Percentiles rank a stretch among this genome's conserved stretches.
Evolutionary conservation across 1,140 invertebrate species (phyloP).

Genomic region (Cydia splendana): DNA sequence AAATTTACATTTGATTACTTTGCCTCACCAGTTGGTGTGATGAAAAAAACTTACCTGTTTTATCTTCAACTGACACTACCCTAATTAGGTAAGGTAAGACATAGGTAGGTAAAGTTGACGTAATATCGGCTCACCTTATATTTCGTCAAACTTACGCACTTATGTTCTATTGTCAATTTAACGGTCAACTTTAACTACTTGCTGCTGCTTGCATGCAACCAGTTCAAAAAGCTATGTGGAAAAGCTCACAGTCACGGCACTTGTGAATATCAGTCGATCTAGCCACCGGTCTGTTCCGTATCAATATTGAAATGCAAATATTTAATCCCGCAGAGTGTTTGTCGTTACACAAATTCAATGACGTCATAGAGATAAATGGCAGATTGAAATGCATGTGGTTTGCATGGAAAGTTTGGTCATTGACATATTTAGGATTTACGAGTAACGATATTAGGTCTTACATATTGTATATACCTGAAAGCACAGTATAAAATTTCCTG

Average conservation of each 20-base stretch:
- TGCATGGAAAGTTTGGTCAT: background rate
- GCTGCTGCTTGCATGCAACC: background rate
- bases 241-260: background rate
- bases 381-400: slow-evolving; percentile 26
- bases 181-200: background rate
- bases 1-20: no score
- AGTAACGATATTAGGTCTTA: background rate
- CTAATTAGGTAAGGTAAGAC: background rate
- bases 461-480: no score
- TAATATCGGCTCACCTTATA: no score
- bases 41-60: slow-evolving; percentile 23
- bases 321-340: slow-evolving; percentile 1
- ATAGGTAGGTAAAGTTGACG: background rate
- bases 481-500: no score
- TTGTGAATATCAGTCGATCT: background rate
- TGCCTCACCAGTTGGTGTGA: no score
- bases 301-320: slow-evolving; percentile 26
- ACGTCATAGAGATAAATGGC: slow-evolving; percentile 29
- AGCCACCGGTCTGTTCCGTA: slow-evolving; percentile 2
- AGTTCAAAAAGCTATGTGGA: background rate
- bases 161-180: background rate
- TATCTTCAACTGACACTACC: slow-evolving; percentile 29
- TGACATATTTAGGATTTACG: background rate
- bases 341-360: slow-evolving; percentile 27
- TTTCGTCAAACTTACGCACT: background rate